phyloP scores from a whole-genome alignment of 2,888 invertebrate species.

The Temnothorax rugatulus region DNA sequence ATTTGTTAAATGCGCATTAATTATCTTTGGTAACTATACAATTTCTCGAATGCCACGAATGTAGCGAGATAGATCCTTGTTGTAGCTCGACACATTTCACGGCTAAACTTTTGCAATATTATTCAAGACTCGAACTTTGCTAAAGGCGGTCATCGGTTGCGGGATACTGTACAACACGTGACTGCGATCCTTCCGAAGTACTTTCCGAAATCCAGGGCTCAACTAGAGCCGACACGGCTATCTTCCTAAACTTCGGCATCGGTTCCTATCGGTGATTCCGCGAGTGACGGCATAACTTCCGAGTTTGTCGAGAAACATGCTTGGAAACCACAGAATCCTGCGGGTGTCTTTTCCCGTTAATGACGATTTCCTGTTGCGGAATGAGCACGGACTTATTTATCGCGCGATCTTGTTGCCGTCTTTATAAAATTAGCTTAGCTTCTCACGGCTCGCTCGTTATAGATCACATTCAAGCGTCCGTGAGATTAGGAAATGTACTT shows the following conservation, averaged over 20 bases:
- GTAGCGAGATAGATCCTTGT: background rate
- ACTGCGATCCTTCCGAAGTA: slow-evolving; percentile 34
- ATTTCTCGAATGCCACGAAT: background rate
- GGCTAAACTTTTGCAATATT: slow-evolving; percentile 10
- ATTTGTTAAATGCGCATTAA: background rate
- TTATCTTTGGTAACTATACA: background rate
- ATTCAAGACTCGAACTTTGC: slow-evolving; percentile 4
- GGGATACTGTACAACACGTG: slow-evolving; percentile 8
- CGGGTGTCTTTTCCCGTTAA: slow-evolving; percentile 4
- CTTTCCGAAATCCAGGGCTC: slow-evolving; percentile 38
- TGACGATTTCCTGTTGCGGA: slow-evolving; percentile 8
- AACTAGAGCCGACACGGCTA: slow-evolving; percentile 20
- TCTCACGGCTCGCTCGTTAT: background rate
- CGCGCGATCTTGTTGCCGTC: background rate
- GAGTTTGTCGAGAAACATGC: slow-evolving; percentile 2
- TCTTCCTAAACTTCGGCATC: slow-evolving; percentile 37
- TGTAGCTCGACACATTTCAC: background rate
- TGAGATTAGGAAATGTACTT: background rate
- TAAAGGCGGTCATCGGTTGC: slow-evolving; percentile 21
- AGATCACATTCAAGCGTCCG: background rate
- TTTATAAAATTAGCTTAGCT: slow-evolving; percentile 13
- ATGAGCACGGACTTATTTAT: background rate
- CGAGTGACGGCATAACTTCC: slow-evolving; percentile 35
- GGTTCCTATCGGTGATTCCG: slow-evolving; percentile 46
- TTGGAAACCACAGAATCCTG: slow-evolving; percentile 1